Evolutionary conservation across 2,888 invertebrate species (phyloP).

Genomic region (Dugesia japonica): DNA sequence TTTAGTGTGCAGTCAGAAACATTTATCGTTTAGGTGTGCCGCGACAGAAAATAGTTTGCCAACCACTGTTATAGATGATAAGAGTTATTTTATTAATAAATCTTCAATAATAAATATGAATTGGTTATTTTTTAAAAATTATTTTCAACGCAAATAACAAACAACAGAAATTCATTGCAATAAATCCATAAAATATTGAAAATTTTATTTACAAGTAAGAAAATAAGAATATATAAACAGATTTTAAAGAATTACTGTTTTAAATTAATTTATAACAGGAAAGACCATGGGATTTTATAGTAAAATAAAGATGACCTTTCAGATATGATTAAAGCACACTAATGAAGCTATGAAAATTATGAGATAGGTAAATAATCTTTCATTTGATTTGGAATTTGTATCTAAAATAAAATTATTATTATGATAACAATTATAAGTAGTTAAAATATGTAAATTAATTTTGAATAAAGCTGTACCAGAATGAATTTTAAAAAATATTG

Average conservation of each 20-base stretch:
- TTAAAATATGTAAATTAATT: too few species aligned
- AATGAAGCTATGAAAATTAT: not conserved
- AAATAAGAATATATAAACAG: not conserved
- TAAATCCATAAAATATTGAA: not conserved
- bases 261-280: not conserved
- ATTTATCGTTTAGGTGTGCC: too few species aligned
- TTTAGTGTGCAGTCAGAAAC: too few species aligned
- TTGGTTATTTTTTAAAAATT: too few species aligned
- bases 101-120: too few species aligned
- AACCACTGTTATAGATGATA: too few species aligned
- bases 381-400: not conserved
- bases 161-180: too few species aligned
- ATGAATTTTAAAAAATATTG: slow-evolving; percentile 1
- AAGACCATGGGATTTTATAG: not conserved
- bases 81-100: too few species aligned
- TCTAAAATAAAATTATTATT: not conserved
- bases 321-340: not conserved
- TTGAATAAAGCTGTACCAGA: not conserved
- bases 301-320: not conserved
- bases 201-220: not conserved
- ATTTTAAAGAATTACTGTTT: not conserved
- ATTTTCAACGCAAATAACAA: too few species aligned
- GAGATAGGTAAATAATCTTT: not conserved
- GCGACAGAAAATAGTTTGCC: too few species aligned
- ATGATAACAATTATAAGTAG: not conserved